Conservation (phyloP, 2,888 invertebrate genomes). For the Noctua janthina region DNA sequence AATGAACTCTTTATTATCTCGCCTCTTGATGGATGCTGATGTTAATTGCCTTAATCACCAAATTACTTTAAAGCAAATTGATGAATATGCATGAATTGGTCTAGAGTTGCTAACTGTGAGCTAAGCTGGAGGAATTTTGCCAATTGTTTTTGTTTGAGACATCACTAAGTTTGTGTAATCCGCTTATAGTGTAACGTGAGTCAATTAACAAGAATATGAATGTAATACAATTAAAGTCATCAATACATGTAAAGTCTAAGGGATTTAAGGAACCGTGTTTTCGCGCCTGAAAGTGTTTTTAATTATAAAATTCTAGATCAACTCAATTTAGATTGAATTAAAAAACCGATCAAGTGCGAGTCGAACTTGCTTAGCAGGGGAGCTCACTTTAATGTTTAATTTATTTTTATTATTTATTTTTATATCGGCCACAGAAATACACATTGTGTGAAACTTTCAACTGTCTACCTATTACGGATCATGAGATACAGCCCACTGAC, state of each 20-base stretch:
- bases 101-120: background rate
- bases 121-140: background rate
- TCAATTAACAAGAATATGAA: background rate
- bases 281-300: too few relatives aligned
- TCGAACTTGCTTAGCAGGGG: too few relatives aligned
- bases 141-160: background rate
- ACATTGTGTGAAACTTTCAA: too few relatives aligned
- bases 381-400: too few relatives aligned
- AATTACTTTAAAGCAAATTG: constrained; percentile 48
- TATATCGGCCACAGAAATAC: too few relatives aligned
- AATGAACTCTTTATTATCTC: constrained; percentile 1
- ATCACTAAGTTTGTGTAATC: background rate
- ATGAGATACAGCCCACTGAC: too few relatives aligned
- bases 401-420: too few relatives aligned
- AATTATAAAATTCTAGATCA: background rate
- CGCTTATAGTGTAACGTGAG: background rate
- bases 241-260: background rate
- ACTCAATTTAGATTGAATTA: background rate
- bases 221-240: background rate
- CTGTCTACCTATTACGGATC: too few relatives aligned
- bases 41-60: constrained; percentile 42
- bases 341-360: too few relatives aligned
- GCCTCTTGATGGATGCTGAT: background rate
- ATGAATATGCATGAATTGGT: constrained; percentile 53
- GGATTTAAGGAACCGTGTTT: background rate